Evolutionary conservation across 2,113 vertebrate species (phyloP).

Genomic region (Actinemys pallida): DNA sequence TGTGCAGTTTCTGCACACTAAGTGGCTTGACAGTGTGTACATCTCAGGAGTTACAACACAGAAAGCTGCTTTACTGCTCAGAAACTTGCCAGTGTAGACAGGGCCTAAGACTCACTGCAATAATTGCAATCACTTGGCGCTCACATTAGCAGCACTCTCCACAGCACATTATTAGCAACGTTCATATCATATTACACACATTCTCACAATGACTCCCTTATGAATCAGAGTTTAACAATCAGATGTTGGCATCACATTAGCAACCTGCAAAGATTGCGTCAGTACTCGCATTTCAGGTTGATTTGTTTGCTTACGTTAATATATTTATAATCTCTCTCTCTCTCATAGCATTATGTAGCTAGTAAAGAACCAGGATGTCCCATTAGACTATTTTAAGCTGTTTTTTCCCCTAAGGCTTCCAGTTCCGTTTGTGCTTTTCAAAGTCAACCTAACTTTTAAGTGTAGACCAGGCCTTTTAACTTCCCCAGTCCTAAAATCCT

Average conservation of each 20-base stretch:
- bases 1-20: no score
- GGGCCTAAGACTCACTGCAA: constrained; percentile 17
- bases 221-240: accelerated
- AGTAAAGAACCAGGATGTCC: neutral
- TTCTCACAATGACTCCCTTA: neutral
- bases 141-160: neutral
- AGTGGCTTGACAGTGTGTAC: no score
- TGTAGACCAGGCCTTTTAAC: neutral
- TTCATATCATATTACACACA: neutral
- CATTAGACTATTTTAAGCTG: neutral
- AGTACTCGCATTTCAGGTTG: neutral
- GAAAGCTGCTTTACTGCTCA: no score
- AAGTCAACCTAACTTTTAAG: neutral
- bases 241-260: neutral
- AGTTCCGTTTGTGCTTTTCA: neutral
- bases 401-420: neutral
- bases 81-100: no score
- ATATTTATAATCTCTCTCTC: neutral
- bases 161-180: neutral
- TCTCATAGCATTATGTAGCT: neutral
- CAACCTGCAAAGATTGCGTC: neutral
- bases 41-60: no score
- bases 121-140: constrained; percentile 28
- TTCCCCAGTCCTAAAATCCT: neutral
- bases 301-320: neutral